These are phyloP conservation scores for Silurus glanis DNA, from an alignment of 2,113 vertebrate genomes.

Conservation along the genomic window DNA sequence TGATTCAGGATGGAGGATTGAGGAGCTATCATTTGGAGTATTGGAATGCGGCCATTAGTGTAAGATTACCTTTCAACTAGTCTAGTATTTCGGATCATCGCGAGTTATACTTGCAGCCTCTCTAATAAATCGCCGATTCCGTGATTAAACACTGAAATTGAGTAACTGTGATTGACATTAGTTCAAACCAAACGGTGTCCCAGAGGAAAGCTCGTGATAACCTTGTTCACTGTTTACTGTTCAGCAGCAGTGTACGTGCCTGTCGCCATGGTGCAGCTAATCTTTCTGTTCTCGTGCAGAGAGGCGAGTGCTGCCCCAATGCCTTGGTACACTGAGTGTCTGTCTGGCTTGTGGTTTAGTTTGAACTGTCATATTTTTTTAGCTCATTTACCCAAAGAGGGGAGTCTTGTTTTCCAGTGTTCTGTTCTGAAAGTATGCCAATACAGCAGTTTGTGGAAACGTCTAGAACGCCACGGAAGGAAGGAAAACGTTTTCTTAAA, in stretches of 20 bases:
- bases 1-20: not conserved
- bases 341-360: constrained; percentile 10
- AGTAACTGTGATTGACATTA: not conserved
- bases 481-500: not conserved
- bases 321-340: constrained; percentile 62
- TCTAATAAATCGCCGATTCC: not conserved
- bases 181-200: not conserved
- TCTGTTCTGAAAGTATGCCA: not conserved
- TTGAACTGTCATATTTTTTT: not conserved
- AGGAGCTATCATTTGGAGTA: not conserved
- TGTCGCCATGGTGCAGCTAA: constrained; percentile 51
- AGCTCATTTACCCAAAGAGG: constrained; percentile 12
- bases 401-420: constrained; percentile 3
- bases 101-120: not conserved
- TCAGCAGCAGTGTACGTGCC: not conserved
- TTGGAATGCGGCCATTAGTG: not conserved
- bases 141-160: not conserved
- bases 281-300: constrained; percentile 64
- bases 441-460: not conserved
- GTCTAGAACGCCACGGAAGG: not conserved
- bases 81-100: not conserved
- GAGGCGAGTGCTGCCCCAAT: constrained; percentile 68
- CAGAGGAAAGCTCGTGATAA: not conserved
- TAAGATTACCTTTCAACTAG: not conserved
- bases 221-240: constrained; percentile 7